Evolutionary conservation across 1,140 invertebrate genomes (phyloP), one percentile per base, ranked within the genome.

Genomic region (Argopecten irradians): DNA sequence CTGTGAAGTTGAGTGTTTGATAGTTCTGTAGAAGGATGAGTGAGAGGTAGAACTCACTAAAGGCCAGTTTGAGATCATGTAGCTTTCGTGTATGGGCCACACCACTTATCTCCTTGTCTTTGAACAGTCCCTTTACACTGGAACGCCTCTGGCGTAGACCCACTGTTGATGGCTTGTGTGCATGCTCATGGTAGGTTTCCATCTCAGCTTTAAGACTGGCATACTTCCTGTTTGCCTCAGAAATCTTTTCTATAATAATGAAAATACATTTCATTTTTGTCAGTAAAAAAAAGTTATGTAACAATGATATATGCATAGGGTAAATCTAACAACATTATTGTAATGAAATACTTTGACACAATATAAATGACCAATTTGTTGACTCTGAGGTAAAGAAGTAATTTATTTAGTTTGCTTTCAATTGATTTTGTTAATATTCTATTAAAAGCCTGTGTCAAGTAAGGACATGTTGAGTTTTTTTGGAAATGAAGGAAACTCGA

Each of bases 11-110:
- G 32, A 99, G 96, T 95, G 99, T 99, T 92, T 97, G 97, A 93
- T 97, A 97, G 93, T 97, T 97, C 94, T 97, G 97, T 83, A 97
- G 96, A 1, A 99, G 96, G 92, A 99, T 99, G 34, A 99, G 94
- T 93, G 98, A 99, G 1, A 99, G 96, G 95, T 99, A 99, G 96
- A 99, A 99, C 96, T 99, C 99, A 93, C 98, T 99, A 95, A 99
- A 99, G 0, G 99, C 99, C 89, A 99, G 96, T 96, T 99, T 99
- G 0, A 99, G 95, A 94, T 99, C 99, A 91, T 98, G 97, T 19
- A 93, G 92, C 87, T 94, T 95, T 1, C 92, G 88, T 9, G 91
- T 93, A 83, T 91, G 91, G 34, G 90, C 90, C n/a, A 92, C 84
- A 5, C 89, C 92, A 84, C 92, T 91, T 7, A 91, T 91, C 83